Evolutionary conservation across 2,113 vertebrate genomes (phyloP).

Genomic region (Semnornis frantzii): DNA sequence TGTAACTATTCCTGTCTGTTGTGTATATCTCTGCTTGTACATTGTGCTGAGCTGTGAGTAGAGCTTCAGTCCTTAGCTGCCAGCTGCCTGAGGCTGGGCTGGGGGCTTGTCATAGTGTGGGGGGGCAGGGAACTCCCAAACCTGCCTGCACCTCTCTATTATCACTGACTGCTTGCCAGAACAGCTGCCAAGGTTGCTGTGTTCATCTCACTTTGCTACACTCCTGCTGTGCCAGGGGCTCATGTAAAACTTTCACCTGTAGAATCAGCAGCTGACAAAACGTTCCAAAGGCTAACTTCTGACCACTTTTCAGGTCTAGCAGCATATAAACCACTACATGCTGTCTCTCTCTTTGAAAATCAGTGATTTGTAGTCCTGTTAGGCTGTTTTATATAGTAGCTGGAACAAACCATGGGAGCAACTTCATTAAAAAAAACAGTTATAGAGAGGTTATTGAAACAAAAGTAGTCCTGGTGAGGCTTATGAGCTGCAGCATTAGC

Average conservation of each 20-base stretch:
- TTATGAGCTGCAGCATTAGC: slow-evolving; percentile 53
- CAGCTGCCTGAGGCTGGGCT: no score
- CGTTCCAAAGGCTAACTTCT: background rate
- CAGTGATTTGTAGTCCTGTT: background rate
- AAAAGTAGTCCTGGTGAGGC: slow-evolving; percentile 32
- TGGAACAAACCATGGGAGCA: slow-evolving; percentile 35
- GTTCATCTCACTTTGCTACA: background rate
- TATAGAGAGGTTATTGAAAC: slow-evolving; percentile 48
- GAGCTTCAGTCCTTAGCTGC: no score
- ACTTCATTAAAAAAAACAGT: slow-evolving; percentile 37
- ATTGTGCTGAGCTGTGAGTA: no score
- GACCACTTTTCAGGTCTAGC: background rate
- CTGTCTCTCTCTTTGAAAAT: background rate
- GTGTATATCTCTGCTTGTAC: no score
- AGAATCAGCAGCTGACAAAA: background rate
- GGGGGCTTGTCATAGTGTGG: no score
- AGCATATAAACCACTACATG: background rate
- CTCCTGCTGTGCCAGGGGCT: background rate
- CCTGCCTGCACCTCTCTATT: background rate
- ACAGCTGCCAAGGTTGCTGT: background rate
- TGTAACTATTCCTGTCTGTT: no score
- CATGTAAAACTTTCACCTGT: background rate
- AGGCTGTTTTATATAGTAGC: slow-evolving; percentile 2
- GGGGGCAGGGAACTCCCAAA: no score
- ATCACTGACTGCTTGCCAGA: background rate